These are phyloP conservation scores for Dysidea cf. avara DNA, from an alignment of 37 sponge, comb jelly and placozoan species.

Conservation along the genomic window DNA sequence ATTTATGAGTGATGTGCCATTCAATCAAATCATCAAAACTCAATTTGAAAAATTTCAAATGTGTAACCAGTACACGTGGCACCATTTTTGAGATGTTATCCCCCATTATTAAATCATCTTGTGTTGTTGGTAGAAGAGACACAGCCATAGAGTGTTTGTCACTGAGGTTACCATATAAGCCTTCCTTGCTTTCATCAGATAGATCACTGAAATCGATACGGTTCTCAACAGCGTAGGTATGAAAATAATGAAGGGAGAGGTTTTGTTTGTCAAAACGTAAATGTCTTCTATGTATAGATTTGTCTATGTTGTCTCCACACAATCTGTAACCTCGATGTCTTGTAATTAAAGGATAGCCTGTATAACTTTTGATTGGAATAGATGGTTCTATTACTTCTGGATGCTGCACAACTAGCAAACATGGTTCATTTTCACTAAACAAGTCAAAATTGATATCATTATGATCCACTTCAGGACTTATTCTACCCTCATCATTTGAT, in stretches of 20 bases:
- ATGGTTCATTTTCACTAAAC: no score
- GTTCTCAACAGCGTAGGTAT: slow-evolving; percentile 27
- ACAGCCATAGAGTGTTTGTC: slow-evolving; percentile 2
- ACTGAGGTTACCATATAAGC: neutral
- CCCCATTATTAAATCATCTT: slow-evolving; percentile 19
- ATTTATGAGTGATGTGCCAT: slow-evolving; percentile 31
- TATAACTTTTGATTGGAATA: no score
- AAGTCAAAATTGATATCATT: neutral
- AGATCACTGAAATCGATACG: slow-evolving; percentile 23
- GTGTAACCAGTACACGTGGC: slow-evolving; percentile 17
- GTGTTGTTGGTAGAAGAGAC: slow-evolving; percentile 31
- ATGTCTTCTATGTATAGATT: slow-evolving; percentile 1
- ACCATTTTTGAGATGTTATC: slow-evolving; percentile 22
- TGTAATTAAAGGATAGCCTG: no score
- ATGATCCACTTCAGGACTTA: neutral
- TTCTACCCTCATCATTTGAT: neutral
- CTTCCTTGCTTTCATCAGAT: neutral
- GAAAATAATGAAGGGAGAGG: slow-evolving; percentile 4
- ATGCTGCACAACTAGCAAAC: no score
- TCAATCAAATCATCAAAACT: slow-evolving; percentile 23
- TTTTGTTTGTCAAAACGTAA: neutral
- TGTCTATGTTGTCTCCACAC: slow-evolving; percentile 40
- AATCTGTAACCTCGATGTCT: no score
- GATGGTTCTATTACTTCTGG: no score
- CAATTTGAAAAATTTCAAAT: slow-evolving; percentile 19